Base-by-base conservation (phyloP, 2,888 invertebrate genomes). In the Agonopterix heracliana region DNA sequence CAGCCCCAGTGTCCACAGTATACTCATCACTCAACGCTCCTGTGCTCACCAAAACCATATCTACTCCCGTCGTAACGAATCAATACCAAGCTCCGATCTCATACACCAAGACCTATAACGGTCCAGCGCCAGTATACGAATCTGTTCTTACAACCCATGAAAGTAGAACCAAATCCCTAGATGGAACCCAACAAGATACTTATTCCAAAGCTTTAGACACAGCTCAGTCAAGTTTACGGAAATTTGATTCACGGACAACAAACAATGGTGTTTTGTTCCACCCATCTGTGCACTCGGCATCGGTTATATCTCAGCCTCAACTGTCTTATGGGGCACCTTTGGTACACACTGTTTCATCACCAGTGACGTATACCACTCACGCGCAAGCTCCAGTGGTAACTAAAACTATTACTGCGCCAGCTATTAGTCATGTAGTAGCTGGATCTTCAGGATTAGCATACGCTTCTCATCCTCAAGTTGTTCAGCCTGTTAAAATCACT, bases 41-140 rank as follows among this genome's bases (percentile, higher is more conserved):
- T 34, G 41, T 47, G 17, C 45, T 48, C 34, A 41, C 46, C 47
- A 55, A 55, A 47, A 47, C 34, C 13, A 10, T 46, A 34, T 34
- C 38, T 17, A 41, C 34, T 2, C 46, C 46, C 9, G 9, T 46
- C 9, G 44, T 45, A 8, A 14, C 13, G 4, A n/a, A 10, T 11
- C 50, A 54, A 11, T 43, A 47, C 34, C 17, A 41, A 41, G 48
- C 50, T 38, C 49, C 56, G 34, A 26, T 51, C 36, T 41, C 60
- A 48, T 42, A 54, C 52, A 47, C 59, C 53, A 42, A 59, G 48
- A 7, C 49, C 45, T 4, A 46, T n/a, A 12, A 41, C 8, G 44
- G 48, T 14, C 57, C 63, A 26, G 56, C 63, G 3, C 67, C 68
- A 3, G 54, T 64, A 11, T 66, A 71, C 41, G 63, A 69, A 51